phyloP scores from a whole-genome alignment of 2,113 vertebrate genomes.

The Oxygymnocypris stewartii region DNA sequence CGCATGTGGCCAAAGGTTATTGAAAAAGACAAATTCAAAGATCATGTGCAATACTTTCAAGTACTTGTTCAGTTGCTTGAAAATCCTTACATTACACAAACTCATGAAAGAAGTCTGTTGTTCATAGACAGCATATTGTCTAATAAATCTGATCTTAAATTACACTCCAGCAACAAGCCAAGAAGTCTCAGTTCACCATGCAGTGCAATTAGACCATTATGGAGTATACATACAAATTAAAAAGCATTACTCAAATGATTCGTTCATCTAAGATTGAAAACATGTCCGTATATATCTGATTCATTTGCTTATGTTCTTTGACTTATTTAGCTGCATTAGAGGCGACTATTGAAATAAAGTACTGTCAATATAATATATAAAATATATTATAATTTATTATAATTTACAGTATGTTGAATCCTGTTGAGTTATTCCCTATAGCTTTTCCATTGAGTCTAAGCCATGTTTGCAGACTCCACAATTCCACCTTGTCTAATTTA shows the following conservation, averaged over 20 bases:
- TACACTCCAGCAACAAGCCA: not conserved
- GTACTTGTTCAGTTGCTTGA: not conserved
- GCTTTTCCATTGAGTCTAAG: not conserved
- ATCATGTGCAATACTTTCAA: not conserved
- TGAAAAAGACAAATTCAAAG: not conserved
- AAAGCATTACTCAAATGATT: not conserved
- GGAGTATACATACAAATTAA: conserved; percentile 9
- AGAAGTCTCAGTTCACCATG: not conserved
- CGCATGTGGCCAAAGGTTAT: not conserved
- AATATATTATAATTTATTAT: too few species aligned
- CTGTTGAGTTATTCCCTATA: conserved; percentile 1
- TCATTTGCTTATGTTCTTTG: not conserved
- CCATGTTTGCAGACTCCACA: conserved; percentile 34
- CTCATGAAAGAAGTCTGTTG: not conserved
- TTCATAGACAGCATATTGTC: not conserved
- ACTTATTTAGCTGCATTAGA: not conserved
- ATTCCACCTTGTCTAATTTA: conserved; percentile 11
- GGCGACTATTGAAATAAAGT: not conserved
- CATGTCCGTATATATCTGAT: too few species aligned
- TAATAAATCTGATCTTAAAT: not conserved
- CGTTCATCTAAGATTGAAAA: not conserved
- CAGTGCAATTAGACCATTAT: not conserved
- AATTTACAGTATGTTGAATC: not conserved
- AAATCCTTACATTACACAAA: not conserved
- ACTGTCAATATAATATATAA: too few species aligned